These are phyloP conservation scores for Nomia melanderi DNA, from an alignment of 1,140 invertebrate genomes.

Conservation along the genomic window DNA sequence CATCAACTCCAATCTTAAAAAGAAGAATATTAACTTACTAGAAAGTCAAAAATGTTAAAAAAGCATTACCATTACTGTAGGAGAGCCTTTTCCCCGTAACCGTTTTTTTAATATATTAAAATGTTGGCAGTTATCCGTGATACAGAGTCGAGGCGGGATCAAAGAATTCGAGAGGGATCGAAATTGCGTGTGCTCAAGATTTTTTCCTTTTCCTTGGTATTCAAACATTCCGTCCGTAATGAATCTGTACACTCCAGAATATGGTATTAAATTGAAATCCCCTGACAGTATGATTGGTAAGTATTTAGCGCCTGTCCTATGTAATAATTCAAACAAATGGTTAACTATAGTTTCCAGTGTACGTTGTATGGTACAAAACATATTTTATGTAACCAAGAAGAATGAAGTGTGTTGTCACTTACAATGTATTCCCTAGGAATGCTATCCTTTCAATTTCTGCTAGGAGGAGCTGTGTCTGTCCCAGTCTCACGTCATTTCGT, in stretches of 20 bases:
- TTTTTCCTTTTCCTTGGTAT: constrained; percentile 80
- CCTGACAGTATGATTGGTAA: constrained; percentile 92
- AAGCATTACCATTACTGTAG: constrained; percentile 69
- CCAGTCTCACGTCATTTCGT: constrained; percentile 92
- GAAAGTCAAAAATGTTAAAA: constrained; percentile 6
- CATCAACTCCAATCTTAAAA: too few relatives aligned
- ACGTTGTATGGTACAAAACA: neutral
- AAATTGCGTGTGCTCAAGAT: constrained; percentile 64
- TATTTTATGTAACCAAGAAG: neutral
- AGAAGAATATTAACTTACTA: too few relatives aligned
- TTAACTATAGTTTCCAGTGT: constrained; percentile 7
- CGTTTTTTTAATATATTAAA: constrained; percentile 79
- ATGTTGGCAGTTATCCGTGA: constrained; percentile 87
- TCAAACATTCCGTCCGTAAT: constrained; percentile 85
- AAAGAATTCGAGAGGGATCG: constrained; percentile 72
- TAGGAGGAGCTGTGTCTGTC: constrained; percentile 90
- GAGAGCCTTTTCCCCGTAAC: constrained; percentile 65
- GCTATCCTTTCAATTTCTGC: constrained; percentile 91
- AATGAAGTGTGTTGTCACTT: constrained; percentile 35
- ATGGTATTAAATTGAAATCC: constrained; percentile 92
- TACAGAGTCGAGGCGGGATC: constrained; percentile 81
- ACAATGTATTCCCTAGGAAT: constrained; percentile 79
- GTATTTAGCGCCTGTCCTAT: constrained; percentile 79
- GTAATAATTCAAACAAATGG: constrained; percentile 28
- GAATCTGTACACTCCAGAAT: constrained; percentile 87